Evolutionary conservation across 2,797 vertebrate species (phyloP), one percentile per base, ranked within the genome.

Genomic region (Melanotaenia maccullochi): DNA sequence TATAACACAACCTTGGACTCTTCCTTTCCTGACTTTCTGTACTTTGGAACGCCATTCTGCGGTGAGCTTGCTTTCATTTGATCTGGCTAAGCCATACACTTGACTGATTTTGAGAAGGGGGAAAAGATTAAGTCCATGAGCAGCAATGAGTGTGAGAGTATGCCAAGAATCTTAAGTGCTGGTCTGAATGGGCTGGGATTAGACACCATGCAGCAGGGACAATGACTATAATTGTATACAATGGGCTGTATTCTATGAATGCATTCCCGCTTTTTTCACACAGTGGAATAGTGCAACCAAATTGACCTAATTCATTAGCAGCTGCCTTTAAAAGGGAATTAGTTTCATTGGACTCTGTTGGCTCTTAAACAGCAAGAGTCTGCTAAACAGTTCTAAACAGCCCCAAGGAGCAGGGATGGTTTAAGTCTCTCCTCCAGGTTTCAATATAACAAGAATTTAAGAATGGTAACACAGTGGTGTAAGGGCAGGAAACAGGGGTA

Each of bases 161-260:
- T 95, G 95, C 92, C 91, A 95, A 92, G 96, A 97, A 97, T 97
- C 94, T 95, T 95, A 94, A 97, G 94, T 93, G 94, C 95, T 96
- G 95, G 91, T 91, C 92, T 94, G 93, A 94, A 89, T 86, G 91
- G 87, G 71, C 85, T 69, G 72, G 90, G 90, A 90, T 83, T 90
- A 90, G 93, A 94, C 89, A 88, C 93, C 82, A 80, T 91, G 81
- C 87, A 89, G 82, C 68, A 73, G 67, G 82, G 84, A 92, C 89
- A 92, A 89, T 80, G 88, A 87, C 84, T 90, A 93, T 91, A 91
- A 93, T 92, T 91, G 82, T 88, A 81, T 74, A 85, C 81, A 79
- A 86, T 65, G 57, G 47, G 73, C 44, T 81, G 71, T 74, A 78
- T 79, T 82, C 74, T 78, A 71, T 80, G 76, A 75, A 81, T 78